Base-by-base conservation (phyloP, 2,113 vertebrate genomes). In the Tachysurus vachellii region DNA sequence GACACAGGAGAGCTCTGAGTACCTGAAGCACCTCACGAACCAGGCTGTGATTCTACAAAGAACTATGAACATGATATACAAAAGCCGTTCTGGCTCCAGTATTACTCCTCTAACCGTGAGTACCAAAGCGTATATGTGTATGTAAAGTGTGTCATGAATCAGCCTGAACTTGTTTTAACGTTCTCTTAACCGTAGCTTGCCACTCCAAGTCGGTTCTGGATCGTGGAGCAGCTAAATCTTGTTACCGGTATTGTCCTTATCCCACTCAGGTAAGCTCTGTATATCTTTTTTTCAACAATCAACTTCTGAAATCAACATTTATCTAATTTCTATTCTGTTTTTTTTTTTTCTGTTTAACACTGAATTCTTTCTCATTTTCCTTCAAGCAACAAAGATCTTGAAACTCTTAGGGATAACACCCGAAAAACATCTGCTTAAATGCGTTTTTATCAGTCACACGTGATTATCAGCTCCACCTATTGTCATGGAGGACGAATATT, bases 171-270 rank as follows among this genome's bases (percentile, higher is more conserved):
- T 54, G 36, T 71, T 70, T 84, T 82, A 10, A 21, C 1, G 10
- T 26, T 85, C n/a, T 77, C 42, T 53, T 36, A 36, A 71, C 50
- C 59, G 21, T 54, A 99, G 98, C 96, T 98, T 93, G 94, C 95
- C 59, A 95, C 95, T 86, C 97, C 97, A 86, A 97, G 94, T 89
- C 95, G 96, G 94, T 91, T 94, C 86, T 95, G 95, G 87, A 96
- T 98, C 90, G 91, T 98, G 92, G 97, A 98, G 86, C 97, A 99
- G 92, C 96, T 99, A 89, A 98, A 99, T 80, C 94, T 98, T 85
- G 96, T 97, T 89, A 98, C 97, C 57, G 97, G 97, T 86, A 97
- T 99, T 92, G 95, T 97, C 91, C 95, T 97, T 92, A 96, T 97
- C 93, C 96, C 96, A 71, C 95, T 98, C 93, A 98, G 97, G 97